These are phyloP conservation scores for Alligator mississippiensis DNA, from an alignment of 2,113 vertebrate genomes.

Conservation along the genomic window DNA sequence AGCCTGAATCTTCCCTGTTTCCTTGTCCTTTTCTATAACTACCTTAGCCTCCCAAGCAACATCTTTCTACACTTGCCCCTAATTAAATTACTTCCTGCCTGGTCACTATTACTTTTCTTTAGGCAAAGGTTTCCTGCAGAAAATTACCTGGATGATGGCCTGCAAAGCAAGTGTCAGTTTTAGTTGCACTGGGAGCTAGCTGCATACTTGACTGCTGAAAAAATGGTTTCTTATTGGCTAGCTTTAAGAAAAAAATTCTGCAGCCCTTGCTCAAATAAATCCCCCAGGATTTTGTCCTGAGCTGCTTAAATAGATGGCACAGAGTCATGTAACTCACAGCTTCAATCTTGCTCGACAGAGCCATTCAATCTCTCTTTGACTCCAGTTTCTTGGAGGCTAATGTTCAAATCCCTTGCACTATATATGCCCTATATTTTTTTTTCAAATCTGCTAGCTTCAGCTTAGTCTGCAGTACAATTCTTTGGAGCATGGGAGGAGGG, in stretches of 20 bases:
- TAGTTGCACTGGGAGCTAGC: not conserved
- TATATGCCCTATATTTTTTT: accelerated
- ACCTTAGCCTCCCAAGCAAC: not conserved
- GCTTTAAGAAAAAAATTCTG: not conserved
- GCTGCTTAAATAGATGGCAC: not conserved
- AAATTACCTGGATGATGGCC: not conserved
- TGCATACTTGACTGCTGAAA: not conserved
- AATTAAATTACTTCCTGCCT: not conserved
- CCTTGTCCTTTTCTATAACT: not conserved
- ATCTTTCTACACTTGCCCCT: accelerated
- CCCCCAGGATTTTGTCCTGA: not conserved
- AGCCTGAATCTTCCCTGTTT: accelerated
- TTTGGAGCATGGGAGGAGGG: not conserved
- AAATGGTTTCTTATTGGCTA: not conserved
- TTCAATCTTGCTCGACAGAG: not conserved
- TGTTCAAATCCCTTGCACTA: not conserved
- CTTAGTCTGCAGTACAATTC: not conserved
- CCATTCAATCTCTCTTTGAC: not conserved
- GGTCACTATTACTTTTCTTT: not conserved
- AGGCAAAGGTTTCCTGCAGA: not conserved
- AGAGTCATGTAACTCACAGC: accelerated
- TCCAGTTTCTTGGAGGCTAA: not conserved
- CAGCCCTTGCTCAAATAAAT: not conserved
- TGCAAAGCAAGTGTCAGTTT: not conserved
- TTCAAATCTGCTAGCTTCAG: not conserved